Conservation (phyloP, 2,113 vertebrate species). For the Abramis brama region DNA sequence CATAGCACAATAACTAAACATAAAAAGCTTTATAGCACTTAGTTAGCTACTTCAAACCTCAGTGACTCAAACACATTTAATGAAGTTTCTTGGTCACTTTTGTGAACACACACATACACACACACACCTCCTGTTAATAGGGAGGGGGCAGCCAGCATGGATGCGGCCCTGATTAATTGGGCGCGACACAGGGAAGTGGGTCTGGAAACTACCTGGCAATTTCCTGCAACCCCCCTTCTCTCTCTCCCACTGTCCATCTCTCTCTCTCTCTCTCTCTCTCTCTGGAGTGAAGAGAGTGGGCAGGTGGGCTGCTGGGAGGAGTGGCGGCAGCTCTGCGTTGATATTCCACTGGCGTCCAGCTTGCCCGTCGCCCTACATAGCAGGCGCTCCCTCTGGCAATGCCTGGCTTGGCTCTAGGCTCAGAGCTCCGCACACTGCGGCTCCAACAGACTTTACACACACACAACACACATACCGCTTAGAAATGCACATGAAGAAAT, state of each 20-base stretch:
- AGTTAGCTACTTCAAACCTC: not conserved
- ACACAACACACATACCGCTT: slow-evolving; percentile 45
- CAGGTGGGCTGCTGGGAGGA: slow-evolving; percentile 79
- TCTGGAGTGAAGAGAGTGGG: slow-evolving; percentile 76
- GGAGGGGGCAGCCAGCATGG: slow-evolving; percentile 73
- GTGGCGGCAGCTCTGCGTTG: slow-evolving; percentile 75
- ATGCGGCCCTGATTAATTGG: slow-evolving; percentile 84
- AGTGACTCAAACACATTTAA: slow-evolving; percentile 35
- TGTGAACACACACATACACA: slow-evolving; percentile 57
- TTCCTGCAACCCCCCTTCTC: slow-evolving; percentile 69
- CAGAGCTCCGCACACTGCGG: slow-evolving; percentile 67
- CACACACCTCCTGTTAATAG: slow-evolving; percentile 51
- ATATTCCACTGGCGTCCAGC: slow-evolving; percentile 81
- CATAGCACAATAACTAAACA: slow-evolving; percentile 13
- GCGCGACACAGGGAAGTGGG: slow-evolving; percentile 79
- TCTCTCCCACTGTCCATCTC: slow-evolving; percentile 18
- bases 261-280: slow-evolving; percentile 59
- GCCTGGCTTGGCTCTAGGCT: slow-evolving; percentile 74
- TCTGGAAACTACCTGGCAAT: slow-evolving; percentile 83
- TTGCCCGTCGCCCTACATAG: slow-evolving; percentile 81
- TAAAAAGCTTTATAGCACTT: slow-evolving; percentile 2
- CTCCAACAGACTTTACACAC: slow-evolving; percentile 69
- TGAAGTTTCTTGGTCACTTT: slow-evolving; percentile 50
- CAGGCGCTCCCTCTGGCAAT: slow-evolving; percentile 80
- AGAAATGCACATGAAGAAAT: slow-evolving; percentile 39